Evolutionary conservation across 2,113 vertebrate genomes (phyloP).

Genomic region (Sciurus niger): DNA sequence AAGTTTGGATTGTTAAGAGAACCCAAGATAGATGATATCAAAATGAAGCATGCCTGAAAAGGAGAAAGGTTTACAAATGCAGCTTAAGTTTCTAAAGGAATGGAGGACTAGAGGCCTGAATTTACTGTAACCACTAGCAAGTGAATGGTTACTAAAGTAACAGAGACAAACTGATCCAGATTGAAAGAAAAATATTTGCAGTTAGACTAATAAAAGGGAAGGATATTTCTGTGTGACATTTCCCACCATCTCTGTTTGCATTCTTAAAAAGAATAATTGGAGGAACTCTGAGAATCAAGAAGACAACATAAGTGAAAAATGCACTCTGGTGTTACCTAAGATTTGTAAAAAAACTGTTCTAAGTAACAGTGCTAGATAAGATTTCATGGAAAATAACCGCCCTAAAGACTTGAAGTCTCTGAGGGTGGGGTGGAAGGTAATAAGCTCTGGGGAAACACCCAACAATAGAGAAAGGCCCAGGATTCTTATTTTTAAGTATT

Average conservation of each 20-base stretch:
- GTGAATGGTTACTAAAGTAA: constrained; percentile 1
- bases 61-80: not conserved
- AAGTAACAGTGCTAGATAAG: not conserved
- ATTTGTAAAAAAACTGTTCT: not conserved
- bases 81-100: constrained; percentile 23
- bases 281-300: not conserved
- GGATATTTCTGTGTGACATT: not conserved
- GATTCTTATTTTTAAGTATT: not conserved
- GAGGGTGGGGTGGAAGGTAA: not conserved
- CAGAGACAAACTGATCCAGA: constrained; percentile 7
- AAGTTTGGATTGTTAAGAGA: not conserved
- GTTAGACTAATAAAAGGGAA: not conserved
- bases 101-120: not conserved
- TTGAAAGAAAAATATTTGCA: not conserved
- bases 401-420: not conserved
- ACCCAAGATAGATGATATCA: not conserved
- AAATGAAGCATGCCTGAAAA: not conserved
- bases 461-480: not conserved
- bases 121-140: not conserved
- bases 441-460: not conserved
- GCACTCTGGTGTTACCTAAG: not conserved
- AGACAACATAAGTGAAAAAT: not conserved
- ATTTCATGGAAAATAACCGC: not conserved
- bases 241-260: not conserved
- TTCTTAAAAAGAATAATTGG: not conserved